phyloP scores from a whole-genome alignment of 2,888 invertebrate genomes.

The Aspidiotus destructor region DNA sequence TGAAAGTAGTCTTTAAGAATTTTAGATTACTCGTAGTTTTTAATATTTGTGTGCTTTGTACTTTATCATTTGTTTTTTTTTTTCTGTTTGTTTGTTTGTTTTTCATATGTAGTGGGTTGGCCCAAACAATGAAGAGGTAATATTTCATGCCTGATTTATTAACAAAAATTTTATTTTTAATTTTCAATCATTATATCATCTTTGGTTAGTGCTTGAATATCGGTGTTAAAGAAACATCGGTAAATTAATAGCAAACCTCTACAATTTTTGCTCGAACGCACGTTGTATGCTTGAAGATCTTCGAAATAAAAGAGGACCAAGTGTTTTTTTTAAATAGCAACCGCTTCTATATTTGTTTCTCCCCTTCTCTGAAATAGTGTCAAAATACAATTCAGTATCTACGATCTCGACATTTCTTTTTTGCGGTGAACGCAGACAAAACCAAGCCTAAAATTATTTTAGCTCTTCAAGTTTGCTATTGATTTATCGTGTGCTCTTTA shows the following conservation, averaged over 20 bases:
- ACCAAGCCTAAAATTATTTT: conserved; percentile 17
- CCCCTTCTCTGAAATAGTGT: conserved; percentile 34
- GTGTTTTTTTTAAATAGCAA: not conserved
- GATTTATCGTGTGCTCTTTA: conserved; percentile 32
- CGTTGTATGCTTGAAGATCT: not conserved
- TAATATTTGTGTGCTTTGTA: conserved; percentile 11
- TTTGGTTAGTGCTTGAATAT: not conserved
- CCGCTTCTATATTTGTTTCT: conserved; percentile 35
- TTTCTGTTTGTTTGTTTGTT: conserved; percentile 37
- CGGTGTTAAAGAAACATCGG: not conserved
- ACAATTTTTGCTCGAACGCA: not conserved
- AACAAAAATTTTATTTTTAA: conserved; percentile 24
- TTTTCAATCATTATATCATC: conserved; percentile 5
- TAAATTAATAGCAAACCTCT: conserved; percentile 10
- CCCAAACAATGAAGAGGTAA: conserved; percentile 59
- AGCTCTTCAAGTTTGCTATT: conserved; percentile 14
- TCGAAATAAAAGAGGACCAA: not conserved
- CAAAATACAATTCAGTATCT: conserved; percentile 28
- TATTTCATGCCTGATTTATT: conserved; percentile 34
- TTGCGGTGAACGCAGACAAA: conserved; percentile 30
- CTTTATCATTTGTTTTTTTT: conserved; percentile 33
- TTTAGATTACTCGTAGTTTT: no score
- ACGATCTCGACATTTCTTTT: conserved; percentile 17
- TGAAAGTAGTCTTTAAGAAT: no score
- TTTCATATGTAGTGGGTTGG: conserved; percentile 54